These are phyloP conservation scores for Sebastes schlegelii DNA, from an alignment of 2,113 vertebrate genomes.

Conservation along the genomic window DNA sequence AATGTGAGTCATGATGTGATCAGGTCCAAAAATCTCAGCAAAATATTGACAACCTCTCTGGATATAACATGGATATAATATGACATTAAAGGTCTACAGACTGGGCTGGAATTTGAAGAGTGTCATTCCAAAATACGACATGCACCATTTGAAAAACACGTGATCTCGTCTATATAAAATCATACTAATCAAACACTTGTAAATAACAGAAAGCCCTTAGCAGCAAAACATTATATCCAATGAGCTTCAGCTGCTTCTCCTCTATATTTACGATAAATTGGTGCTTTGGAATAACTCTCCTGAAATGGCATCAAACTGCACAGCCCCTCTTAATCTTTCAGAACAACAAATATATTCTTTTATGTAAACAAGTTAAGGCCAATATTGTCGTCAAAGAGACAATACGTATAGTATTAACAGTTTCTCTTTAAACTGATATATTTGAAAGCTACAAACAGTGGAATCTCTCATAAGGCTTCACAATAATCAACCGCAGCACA, in stretches of 20 bases:
- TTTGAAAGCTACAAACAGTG: conserved; percentile 49
- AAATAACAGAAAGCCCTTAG: conserved; percentile 66
- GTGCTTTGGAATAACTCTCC: conserved; percentile 57
- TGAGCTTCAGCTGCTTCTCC: conserved; percentile 19
- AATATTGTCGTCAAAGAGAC: conserved; percentile 60
- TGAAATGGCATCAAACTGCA: conserved; percentile 56
- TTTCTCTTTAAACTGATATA: conserved; percentile 35
- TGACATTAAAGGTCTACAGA: conserved; percentile 17
- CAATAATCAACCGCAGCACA: conserved; percentile 19
- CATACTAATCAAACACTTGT: conserved; percentile 8
- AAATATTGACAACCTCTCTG: background rate
- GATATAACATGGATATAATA: conserved; percentile 8
- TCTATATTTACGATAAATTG: conserved; percentile 26
- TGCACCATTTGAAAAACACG: conserved; percentile 40
- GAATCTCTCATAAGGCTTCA: conserved; percentile 64
- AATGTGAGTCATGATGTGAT: conserved; percentile 29
- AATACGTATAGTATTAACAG: conserved; percentile 55
- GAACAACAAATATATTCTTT: conserved; percentile 33
- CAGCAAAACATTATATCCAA: conserved; percentile 31
- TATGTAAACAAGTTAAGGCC: conserved; percentile 84
- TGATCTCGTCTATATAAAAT: conserved; percentile 34
- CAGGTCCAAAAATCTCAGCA: conserved; percentile 29
- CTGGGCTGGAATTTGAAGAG: background rate
- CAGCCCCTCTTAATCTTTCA: conserved; percentile 46
- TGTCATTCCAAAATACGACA: conserved; percentile 43